These are phyloP conservation scores for Hedya salicella DNA, from an alignment of 2,888 invertebrate species.

Conservation along the genomic window DNA sequence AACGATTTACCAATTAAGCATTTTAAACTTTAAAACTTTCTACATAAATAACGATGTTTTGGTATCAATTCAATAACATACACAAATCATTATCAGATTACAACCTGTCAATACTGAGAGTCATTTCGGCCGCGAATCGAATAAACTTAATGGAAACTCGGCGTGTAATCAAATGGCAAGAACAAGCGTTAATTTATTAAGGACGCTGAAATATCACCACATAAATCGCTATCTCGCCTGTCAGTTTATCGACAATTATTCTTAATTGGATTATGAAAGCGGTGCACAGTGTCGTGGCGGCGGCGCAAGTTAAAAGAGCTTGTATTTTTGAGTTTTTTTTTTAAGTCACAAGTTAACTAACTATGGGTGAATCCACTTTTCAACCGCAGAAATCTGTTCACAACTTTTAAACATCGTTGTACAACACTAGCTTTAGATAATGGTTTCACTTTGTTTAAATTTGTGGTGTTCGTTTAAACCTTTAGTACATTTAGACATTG, in stretches of 20 bases:
- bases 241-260: constrained; percentile 85
- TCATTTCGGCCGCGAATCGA: constrained; percentile 68
- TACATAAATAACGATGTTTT: constrained; percentile 41
- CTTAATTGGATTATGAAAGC: constrained; percentile 85
- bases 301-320: constrained; percentile 53
- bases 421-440: too few relatives aligned
- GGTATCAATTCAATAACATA: constrained; percentile 44
- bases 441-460: too few relatives aligned
- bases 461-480: too few relatives aligned
- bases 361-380: too few relatives aligned
- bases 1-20: constrained; percentile 11
- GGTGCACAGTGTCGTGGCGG: constrained; percentile 60
- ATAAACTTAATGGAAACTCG: constrained; percentile 77
- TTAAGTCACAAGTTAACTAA: too few relatives aligned
- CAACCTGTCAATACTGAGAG: constrained; percentile 69
- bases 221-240: constrained; percentile 82
- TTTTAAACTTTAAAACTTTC: constrained; percentile 27
- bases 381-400: too few relatives aligned
- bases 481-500: too few relatives aligned
- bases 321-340: not conserved
- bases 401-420: too few relatives aligned
- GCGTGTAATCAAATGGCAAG: constrained; percentile 80
- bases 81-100: constrained; percentile 69
- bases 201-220: constrained; percentile 83
- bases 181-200: constrained; percentile 85